A percentile compares a stretch with the other conserved stretches of the same genome.
phyloP scores from a whole-genome alignment of 2,888 invertebrate species.

The Eristalis tenax region DNA sequence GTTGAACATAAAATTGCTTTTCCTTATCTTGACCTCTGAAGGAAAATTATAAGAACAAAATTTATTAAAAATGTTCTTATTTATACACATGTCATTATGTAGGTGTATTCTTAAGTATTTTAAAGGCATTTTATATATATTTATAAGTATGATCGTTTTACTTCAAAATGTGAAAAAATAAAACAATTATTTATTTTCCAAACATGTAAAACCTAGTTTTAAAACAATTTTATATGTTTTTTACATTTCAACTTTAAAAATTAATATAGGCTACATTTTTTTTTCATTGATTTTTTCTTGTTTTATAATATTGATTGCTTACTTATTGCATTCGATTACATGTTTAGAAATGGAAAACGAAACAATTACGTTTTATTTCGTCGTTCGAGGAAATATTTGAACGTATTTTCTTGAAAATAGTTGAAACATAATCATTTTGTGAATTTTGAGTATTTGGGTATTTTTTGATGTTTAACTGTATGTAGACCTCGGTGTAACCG shows the following conservation, averaged over 20 bases:
- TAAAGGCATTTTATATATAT: slow-evolving; percentile 63
- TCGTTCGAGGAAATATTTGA: not conserved
- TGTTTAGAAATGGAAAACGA: not conserved
- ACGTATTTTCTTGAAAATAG: slow-evolving; percentile 31
- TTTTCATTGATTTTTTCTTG: slow-evolving; percentile 8
- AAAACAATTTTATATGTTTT: slow-evolving; percentile 17
- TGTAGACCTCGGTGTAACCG: slow-evolving; percentile 59
- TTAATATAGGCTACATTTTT: not conserved
- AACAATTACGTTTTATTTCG: not conserved
- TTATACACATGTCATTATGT: slow-evolving; percentile 46
- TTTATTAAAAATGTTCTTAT: not conserved
- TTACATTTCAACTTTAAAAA: slow-evolving; percentile 15
- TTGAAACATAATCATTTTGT: slow-evolving; percentile 21
- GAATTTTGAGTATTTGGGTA: slow-evolving; percentile 8
- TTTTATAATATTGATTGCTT: slow-evolving; percentile 57
- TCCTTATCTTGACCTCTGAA: not conserved
- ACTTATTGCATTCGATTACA: slow-evolving; percentile 59
- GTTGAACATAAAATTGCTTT: not conserved
- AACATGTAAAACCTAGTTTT: slow-evolving; percentile 44
- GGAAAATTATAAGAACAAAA: not conserved
- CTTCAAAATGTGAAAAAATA: slow-evolving; percentile 52
- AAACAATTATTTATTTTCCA: slow-evolving; percentile 39
- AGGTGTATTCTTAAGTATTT: slow-evolving; percentile 62
- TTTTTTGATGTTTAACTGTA: slow-evolving; percentile 15
- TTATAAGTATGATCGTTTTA: slow-evolving; percentile 24